phyloP scores from a whole-genome alignment of 2,888 invertebrate genomes.

The Luperina testacea region DNA sequence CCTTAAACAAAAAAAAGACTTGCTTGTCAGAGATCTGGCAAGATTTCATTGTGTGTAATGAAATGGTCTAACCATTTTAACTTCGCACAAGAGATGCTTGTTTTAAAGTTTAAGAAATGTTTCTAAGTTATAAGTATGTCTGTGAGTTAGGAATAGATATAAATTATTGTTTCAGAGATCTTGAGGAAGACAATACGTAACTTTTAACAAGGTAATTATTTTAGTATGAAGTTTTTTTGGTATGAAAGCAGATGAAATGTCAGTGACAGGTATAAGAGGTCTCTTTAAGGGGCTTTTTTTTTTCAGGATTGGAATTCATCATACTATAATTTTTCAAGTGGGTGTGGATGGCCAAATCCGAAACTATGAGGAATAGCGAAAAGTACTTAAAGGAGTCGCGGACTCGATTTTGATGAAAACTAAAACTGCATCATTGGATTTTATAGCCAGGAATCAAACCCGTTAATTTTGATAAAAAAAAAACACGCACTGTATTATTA shows the following conservation, averaged over 20 bases:
- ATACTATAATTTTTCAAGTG: too few species aligned
- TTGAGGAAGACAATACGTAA: constrained; percentile 14
- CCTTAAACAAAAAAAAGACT: constrained; percentile 41
- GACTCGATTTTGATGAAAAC: too few species aligned
- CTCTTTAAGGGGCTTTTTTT: neutral
- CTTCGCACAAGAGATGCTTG: constrained; percentile 42
- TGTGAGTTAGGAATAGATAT: constrained; percentile 14
- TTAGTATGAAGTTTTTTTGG: constrained; percentile 2
- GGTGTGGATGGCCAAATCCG: too few species aligned
- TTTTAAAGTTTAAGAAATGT: constrained; percentile 44
- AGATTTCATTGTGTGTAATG: constrained; percentile 56
- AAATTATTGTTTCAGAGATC: constrained; percentile 18
- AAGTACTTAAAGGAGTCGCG: too few species aligned
- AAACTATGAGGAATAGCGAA: too few species aligned
- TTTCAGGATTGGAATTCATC: too few species aligned
- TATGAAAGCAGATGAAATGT: constrained; percentile 17
- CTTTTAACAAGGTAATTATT: constrained; percentile 40
- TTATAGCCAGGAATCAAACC: too few species aligned
- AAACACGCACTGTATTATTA: too few species aligned
- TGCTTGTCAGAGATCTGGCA: constrained; percentile 19
- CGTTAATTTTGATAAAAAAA: too few species aligned
- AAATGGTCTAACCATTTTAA: constrained; percentile 55
- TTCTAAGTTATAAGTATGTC: constrained; percentile 28
- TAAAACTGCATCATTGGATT: too few species aligned
- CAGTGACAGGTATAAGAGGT: constrained; percentile 3